Conservation (phyloP, 1,140 invertebrate genomes). For the Zelostemma sp. region DNA sequence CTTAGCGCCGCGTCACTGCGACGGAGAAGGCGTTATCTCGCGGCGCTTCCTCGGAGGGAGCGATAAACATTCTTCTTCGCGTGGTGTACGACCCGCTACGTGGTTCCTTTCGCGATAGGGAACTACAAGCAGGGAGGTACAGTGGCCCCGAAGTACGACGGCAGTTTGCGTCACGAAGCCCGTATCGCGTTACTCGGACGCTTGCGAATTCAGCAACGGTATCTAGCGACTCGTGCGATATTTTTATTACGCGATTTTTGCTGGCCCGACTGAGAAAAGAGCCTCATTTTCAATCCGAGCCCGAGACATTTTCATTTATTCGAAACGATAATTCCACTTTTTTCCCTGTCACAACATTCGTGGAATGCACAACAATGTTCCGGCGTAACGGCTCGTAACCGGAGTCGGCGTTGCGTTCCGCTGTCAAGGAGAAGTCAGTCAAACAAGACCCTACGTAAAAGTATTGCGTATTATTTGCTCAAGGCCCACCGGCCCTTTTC, state of each 20-base stretch:
- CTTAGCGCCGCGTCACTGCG: too few relatives aligned
- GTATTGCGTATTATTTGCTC: conserved; percentile 34
- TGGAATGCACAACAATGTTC: conserved; percentile 29
- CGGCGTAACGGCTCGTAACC: conserved; percentile 27
- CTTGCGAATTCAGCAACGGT: conserved; percentile 16
- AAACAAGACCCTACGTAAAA: conserved; percentile 31
- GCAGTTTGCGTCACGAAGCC: conserved; percentile 26
- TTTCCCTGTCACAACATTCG: conserved; percentile 11
- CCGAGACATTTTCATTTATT: too few relatives aligned
- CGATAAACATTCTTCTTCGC: conserved; percentile 46
- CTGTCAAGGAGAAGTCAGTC: conserved; percentile 35
- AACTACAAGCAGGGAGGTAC: conserved; percentile 28
- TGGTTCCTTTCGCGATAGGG: conserved; percentile 35
- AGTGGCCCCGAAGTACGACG: conserved; percentile 5
- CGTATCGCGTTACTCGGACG: conserved; percentile 35
- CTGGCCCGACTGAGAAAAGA: not conserved
- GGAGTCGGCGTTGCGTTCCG: conserved; percentile 27
- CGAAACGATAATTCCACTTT: too few relatives aligned
- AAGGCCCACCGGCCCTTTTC: conserved; percentile 25
- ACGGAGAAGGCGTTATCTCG: conserved; percentile 41
- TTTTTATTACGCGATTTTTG: conserved; percentile 12
- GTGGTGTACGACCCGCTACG: conserved; percentile 26
- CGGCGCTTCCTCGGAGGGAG: conserved; percentile 24
- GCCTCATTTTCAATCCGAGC: too few relatives aligned
- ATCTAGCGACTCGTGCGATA: conserved; percentile 28